Base-by-base conservation (phyloP, 2,888 invertebrate genomes). In the Nipponacmea schrenckii region DNA sequence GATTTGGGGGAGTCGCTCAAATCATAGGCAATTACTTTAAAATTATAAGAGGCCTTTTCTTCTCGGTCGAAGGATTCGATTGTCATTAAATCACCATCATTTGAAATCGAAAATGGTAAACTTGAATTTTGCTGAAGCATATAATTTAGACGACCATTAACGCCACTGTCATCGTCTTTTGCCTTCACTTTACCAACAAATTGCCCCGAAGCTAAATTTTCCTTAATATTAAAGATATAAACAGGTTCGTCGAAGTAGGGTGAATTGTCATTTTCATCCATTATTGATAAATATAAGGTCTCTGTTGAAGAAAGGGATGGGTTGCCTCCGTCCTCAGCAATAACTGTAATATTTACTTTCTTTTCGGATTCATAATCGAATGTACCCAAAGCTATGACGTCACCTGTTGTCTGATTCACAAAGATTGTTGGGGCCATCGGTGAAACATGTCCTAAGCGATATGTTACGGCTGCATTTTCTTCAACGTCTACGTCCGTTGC, bases 241-340 rank as follows among this genome's bases (percentile, higher is more conserved):
- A 56, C 56, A 56, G 56, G 56, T 56, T 56, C 24, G 24, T 56
- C 24, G 56, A 56, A 56, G 56, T 56, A 56, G 14, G 56, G 56
- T 15, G 56, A 56, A 24, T 56, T 56, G 24, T 56, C 56, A 56
- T 56, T 56, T 56, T 56, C 24, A 24, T 56, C 56, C n/a, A 24
- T 56, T 56, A 56, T 56, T 20, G 56, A 24, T 56, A 56, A 56
- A 56, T 56, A 56, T 15, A 56, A 10, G 56, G 20, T 24, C 24
- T 24, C 56, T 10, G 7, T 8, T 12, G 56, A 10, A 56, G 56
- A 56, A 56, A 56, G 56, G 4, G 56, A 14, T 24, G 56, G 56
- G 15, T 12, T 15, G 20, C 56, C 56, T 24, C 24, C 56, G 24
- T 56, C 56, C 14, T 24, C 56, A 24, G 56, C 56, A 24, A 56